These are phyloP conservation scores for Dryobotodes eremita DNA, from an alignment of 2,888 invertebrate species.

Conservation along the genomic window DNA sequence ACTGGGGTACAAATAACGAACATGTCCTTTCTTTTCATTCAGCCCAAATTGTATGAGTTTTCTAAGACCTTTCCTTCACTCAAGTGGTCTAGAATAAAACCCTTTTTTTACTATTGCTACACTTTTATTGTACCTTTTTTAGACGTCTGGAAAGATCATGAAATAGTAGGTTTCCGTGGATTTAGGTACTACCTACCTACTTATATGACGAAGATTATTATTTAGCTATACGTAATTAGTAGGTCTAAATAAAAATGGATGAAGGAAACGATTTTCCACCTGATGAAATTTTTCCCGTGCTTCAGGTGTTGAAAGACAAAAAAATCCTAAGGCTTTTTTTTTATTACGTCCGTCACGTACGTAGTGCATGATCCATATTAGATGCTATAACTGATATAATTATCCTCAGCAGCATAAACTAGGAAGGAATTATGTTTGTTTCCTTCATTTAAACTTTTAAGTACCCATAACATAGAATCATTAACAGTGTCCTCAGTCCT, in stretches of 20 bases:
- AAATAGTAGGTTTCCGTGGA: background rate
- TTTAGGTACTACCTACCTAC: background rate
- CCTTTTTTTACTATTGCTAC: conserved; percentile 52
- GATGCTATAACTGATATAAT: background rate
- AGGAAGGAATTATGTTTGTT: background rate
- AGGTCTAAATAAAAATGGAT: too few species aligned
- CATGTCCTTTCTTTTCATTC: conserved; percentile 48
- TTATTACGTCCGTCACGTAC: background rate
- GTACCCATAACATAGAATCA: conserved; percentile 21
- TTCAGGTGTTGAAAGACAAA: background rate
- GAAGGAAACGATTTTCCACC: background rate
- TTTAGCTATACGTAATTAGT: background rate
- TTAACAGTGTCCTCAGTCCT: conserved; percentile 23
- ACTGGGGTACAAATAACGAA: conserved; percentile 41
- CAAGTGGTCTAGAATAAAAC: conserved; percentile 50
- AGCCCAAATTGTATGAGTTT: conserved; percentile 54
- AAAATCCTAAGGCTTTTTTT: background rate
- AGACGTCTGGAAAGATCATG: conserved; percentile 3
- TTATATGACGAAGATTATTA: background rate
- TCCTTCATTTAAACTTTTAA: conserved; percentile 4
- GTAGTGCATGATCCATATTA: too few species aligned
- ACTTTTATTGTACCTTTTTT: conserved; percentile 29
- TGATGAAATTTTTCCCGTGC: background rate
- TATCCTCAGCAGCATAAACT: background rate
- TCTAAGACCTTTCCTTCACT: conserved; percentile 46